phyloP scores from a whole-genome alignment of 2,797 vertebrate genomes.

The Molothrus ater region DNA sequence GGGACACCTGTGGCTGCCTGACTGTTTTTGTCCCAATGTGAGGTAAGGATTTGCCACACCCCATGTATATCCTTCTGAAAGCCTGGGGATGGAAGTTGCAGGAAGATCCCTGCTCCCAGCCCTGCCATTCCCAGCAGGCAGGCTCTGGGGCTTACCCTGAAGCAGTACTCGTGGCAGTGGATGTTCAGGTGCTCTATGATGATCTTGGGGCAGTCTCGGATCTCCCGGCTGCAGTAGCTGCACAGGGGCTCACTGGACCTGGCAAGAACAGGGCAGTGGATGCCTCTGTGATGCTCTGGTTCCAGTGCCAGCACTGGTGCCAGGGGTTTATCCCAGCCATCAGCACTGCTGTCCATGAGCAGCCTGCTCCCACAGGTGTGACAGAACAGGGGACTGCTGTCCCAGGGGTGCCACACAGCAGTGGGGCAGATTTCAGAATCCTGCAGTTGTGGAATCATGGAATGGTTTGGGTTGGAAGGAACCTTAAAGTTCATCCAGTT shows the following conservation, averaged over 20 bases:
- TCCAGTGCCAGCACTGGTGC: not conserved
- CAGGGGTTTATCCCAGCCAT: not conserved
- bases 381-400: not conserved
- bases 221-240: conserved; percentile 85
- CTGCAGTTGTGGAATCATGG: fast-evolving
- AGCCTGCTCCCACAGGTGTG: not conserved
- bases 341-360: not conserved
- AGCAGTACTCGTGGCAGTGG: conserved; percentile 91
- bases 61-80: fast-evolving
- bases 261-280: not conserved
- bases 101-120: not conserved
- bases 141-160: conserved; percentile 84
- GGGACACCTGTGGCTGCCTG: not conserved
- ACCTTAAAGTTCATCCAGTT: not conserved
- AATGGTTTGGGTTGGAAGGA: not conserved
- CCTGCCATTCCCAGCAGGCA: not conserved
- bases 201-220: conserved; percentile 89
- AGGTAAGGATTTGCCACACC: not conserved
- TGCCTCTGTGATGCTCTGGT: not conserved
- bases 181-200: conserved; percentile 92
- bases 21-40: fast-evolving
- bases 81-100: not conserved
- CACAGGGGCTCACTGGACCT: conserved; percentile 77
- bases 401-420: not conserved
- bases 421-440: not conserved